These are phyloP conservation scores for Thalassophryne amazonica DNA, from an alignment of 2,797 vertebrate species.

Conservation along the genomic window DNA sequence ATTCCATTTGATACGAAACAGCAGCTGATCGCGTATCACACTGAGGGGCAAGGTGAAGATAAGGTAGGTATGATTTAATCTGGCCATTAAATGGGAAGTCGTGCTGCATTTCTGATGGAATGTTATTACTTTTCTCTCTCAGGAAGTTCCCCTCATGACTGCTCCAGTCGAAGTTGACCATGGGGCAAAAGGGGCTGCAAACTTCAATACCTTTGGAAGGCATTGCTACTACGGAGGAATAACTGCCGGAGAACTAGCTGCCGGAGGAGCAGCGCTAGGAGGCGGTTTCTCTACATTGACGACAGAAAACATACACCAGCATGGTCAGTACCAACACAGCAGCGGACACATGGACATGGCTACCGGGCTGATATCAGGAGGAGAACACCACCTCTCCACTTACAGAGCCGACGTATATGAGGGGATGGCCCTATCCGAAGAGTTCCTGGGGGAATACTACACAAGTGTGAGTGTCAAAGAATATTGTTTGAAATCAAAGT, in stretches of 20 bases:
- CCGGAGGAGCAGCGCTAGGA: not conserved
- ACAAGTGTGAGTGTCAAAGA: slow-evolving; percentile 56
- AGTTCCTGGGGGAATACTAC: slow-evolving; percentile 68
- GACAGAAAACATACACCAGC: not conserved
- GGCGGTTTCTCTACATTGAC: not conserved
- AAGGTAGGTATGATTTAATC: no score
- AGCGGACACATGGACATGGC: not conserved
- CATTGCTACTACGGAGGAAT: not conserved
- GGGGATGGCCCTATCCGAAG: slow-evolving; percentile 64
- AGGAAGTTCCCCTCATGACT: slow-evolving; percentile 57
- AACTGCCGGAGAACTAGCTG: not conserved
- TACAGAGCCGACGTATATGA: slow-evolving; percentile 17
- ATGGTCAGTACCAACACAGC: slow-evolving; percentile 2
- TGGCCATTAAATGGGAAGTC: no score
- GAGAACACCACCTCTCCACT: slow-evolving; percentile 4
- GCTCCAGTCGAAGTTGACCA: slow-evolving; percentile 11
- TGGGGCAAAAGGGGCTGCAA: rapidly evolving
- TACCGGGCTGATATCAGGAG: slow-evolving; percentile 14
- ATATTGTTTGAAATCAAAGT: not conserved
- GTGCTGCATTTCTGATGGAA: not conserved
- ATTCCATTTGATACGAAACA: slow-evolving; percentile 77
- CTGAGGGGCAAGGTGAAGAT: slow-evolving; percentile 89
- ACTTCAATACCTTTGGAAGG: not conserved
- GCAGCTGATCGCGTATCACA: slow-evolving; percentile 86
- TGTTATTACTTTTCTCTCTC: not conserved